These are phyloP conservation scores for Montipora efflorescens DNA, from an alignment of 64 coral and sea anemone species.

Conservation along the genomic window DNA sequence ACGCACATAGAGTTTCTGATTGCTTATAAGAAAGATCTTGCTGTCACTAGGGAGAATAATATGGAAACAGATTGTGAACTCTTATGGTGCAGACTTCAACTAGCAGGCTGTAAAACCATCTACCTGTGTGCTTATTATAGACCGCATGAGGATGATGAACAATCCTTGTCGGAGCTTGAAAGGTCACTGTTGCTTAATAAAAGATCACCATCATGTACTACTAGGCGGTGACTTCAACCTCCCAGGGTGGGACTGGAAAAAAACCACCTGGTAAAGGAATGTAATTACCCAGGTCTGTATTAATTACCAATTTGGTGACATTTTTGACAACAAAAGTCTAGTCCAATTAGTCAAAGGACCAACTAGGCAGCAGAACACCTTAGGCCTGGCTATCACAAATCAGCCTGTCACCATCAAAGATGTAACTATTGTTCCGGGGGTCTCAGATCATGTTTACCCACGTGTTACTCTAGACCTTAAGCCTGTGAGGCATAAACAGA, in stretches of 20 bases:
- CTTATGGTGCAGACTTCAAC: conserved; percentile 59
- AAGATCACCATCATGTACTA: conserved; percentile 9
- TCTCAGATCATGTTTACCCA: conserved; percentile 76
- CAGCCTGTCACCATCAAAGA: conserved; percentile 30
- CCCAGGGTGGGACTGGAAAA: conserved; percentile 44
- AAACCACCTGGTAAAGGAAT: not conserved
- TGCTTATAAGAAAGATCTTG: conserved; percentile 50
- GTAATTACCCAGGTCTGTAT: conserved; percentile 8
- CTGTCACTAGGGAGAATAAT: conserved; percentile 14
- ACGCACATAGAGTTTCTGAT: conserved; percentile 42
- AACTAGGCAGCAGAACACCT: conserved; percentile 49
- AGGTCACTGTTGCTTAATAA: conserved; percentile 52
- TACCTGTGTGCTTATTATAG: conserved; percentile 72
- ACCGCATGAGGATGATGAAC: conserved; percentile 47
- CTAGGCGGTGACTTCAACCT: conserved; percentile 54
- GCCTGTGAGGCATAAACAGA: not conserved
- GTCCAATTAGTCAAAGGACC: conserved; percentile 42
- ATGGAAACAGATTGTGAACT: conserved; percentile 61
- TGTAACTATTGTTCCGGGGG: conserved; percentile 34
- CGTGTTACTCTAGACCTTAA: conserved; percentile 20
- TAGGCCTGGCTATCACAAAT: conserved; percentile 59
- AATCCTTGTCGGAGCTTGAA: conserved; percentile 46
- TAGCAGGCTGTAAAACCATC: conserved; percentile 23
- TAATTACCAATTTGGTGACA: conserved; percentile 54
- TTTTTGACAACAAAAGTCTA: conserved; percentile 35